Evolutionary conservation across 2,888 invertebrate genomes (phyloP), one percentile per base, ranked within the genome.

Genomic region (Lepeophtheirus nordmannii): DNA sequence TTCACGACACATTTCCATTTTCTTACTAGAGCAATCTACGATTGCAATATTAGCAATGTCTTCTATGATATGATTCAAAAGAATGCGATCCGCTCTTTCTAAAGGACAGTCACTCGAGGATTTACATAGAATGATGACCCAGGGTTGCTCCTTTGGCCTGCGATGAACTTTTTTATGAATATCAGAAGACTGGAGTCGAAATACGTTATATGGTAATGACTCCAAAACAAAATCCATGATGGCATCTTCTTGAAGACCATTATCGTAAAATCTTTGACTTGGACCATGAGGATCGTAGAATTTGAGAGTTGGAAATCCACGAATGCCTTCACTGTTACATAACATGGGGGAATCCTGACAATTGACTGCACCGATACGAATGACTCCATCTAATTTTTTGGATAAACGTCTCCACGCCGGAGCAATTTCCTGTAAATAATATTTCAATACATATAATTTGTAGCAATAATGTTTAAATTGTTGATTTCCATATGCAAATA

Each of bases 281-380:
- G 10, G 8, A 23, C 60, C 60, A 30, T 60, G 37, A 3, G 60
- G 22, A 22, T 38, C 60, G 14, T 23, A 89, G 72, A 86, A 81
- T 12, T 88, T 75, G 20, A 90, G 77, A 0, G 86, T 82, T 0
- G 90, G 90, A 75, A 88, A 90, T 71, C 83, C 81, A 71, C 79
- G 76, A 69, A 90, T 85, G 69, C 83, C 82, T 76, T 88, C 80
- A 72, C 84, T 81, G 71, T 82, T 80, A 75, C 91, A 91, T 68
- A 90, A 78, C 58, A 80, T 78, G 78, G 85, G 86, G 73, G 89
- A 86, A 74, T 89, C 87, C 76, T 86, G 86, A 76, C 90, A 91
- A 74, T 91, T 90, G 0, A 91, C 87, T 40, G 89, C 89, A 41
- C 84, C 90, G 65, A 91, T 79, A 74, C 84, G 80, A 5, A 88